Percentiles rank a stretch among this genome's conserved stretches.
Conservation (phyloP, 2,888 invertebrate species). For the Drosophila setosimentum region DNA sequence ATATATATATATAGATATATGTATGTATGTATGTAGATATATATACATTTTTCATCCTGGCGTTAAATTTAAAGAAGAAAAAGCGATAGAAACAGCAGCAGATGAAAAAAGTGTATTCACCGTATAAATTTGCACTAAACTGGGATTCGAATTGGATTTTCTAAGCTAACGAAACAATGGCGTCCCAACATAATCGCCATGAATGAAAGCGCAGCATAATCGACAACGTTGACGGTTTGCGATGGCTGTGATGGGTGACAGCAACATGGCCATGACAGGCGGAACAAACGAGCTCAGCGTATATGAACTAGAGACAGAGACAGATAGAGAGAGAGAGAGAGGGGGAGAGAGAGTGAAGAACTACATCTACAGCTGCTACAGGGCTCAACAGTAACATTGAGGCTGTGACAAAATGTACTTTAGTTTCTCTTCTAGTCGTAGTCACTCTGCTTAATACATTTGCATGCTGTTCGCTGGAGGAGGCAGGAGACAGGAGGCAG, state of each 20-base stretch:
- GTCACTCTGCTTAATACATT: slow-evolving; percentile 63
- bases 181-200: slow-evolving; percentile 71
- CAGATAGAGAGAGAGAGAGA: neutral
- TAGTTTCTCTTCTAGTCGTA: slow-evolving; percentile 36
- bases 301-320: slow-evolving; percentile 42
- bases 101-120: slow-evolving; percentile 44
- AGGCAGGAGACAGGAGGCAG: no score
- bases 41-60: slow-evolving; percentile 37
- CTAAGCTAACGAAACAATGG: slow-evolving; percentile 75
- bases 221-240: slow-evolving; percentile 40
- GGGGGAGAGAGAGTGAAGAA: neutral
- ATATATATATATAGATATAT: slow-evolving; percentile 13
- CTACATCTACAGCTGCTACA: slow-evolving; percentile 42
- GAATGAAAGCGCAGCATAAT: slow-evolving; percentile 79
- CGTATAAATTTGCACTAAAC: slow-evolving; percentile 82
- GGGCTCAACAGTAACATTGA: slow-evolving; percentile 5
- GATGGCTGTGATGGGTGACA: slow-evolving; percentile 62
- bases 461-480: slow-evolving; percentile 42
- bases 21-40: slow-evolving; percentile 15
- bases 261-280: slow-evolving; percentile 69
- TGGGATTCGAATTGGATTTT: slow-evolving; percentile 79
- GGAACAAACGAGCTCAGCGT: slow-evolving; percentile 74
- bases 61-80: slow-evolving; percentile 74
- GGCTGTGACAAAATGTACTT: slow-evolving; percentile 37
- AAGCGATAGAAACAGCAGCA: slow-evolving; percentile 6